Base-by-base conservation (phyloP, 1,140 invertebrate genomes). In the Anagrus nilaparvatae region DNA sequence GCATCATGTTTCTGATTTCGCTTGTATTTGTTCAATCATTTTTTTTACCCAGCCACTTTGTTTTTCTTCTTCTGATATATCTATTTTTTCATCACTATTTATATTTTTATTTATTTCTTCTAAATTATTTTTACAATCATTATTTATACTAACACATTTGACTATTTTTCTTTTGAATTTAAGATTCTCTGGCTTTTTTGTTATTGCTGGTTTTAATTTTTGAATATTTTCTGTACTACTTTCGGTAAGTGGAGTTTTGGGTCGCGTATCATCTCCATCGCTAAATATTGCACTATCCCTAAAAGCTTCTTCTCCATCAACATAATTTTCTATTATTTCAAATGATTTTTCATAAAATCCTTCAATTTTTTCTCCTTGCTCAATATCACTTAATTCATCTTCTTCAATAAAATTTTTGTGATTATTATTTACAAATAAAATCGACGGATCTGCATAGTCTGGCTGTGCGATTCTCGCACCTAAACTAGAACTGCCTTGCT, bases 381-480 rank as follows among this genome's bases (percentile, higher is more conserved):
- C 27, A 9, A 25, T 37, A n/a, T 40, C n/a, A 16, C 27, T 39
- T 14, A 47, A 45, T n/a, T n/a, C n/a, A n/a, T n/a, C n/a, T n/a
- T n/a, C n/a, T n/a, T n/a, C n/a, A n/a, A n/a, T n/a, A n/a, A n/a
- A n/a, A n/a, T n/a, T n/a, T 14, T 38, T 19, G 5, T 52, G 46
- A 37, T 63, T 64, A 30, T 53, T 54, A 8, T 72, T 69, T 19
- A 66, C 67, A 35, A 77, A 73, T 0, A 85, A 61, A 1, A 75
- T 73, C 27, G 72, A 74, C 6, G 86, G 85, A 63, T 90, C 83
- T 0, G 81, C 84, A 54, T 90, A 90, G 52, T 91, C 87, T 0
- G 84, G 82, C 54, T 87, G 79, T 6, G 87, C 87, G 56, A 92
- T 87, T 40, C 87, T 76, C 20, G 86, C 85, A 1, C 87, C 87